Evolutionary conservation across 1,140 invertebrate species (phyloP), one percentile per base, ranked within the genome.

Genomic region (Heliconius congener): DNA sequence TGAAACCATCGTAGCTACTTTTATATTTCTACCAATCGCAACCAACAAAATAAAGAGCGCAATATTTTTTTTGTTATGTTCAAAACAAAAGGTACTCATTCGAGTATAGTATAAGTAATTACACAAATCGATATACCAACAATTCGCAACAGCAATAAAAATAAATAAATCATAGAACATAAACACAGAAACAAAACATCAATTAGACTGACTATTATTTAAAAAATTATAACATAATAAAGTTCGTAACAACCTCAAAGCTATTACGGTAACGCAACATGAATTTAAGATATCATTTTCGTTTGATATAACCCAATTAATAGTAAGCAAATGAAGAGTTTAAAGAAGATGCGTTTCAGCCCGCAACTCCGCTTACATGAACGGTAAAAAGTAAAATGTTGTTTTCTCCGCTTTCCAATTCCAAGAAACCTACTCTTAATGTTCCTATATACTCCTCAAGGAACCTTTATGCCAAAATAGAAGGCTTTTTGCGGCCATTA

Each of bases 181-280:
- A 71, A 71, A 34, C 66, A 70, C 16, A 60, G 52, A 75, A 39
- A 76, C 13, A n/a, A 27, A 76, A 76, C 57, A 76, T 18, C 55
- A 34, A 75, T 70, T 30, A 76, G 37, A 50, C 50, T 76, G 74
- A 6, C 27, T 42, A 42, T 73, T 73, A 73, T 60, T 73, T 34
- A n/a, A 30, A 57, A 30, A 57, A 55, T 30, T 73, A 73, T 55
- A 73, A 78, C 70, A 60, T 71, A 30, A 46, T 60, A 78, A 39
- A 19, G 66, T 46, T 81, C 76, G 81, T 85, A 85, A 85, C 82
- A 73, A 84, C 83, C 87, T 90, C 74, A 82, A 76, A 90, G 90
- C 87, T 83, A 89, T 89, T 88, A 90, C 87, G 83, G 86, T 89
- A 90, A 89, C 84, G 82, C 78, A 86, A 85, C 85, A 78, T 77